Evolutionary conservation across 1,140 invertebrate genomes (phyloP).

Genomic region (Nebria ingens): DNA sequence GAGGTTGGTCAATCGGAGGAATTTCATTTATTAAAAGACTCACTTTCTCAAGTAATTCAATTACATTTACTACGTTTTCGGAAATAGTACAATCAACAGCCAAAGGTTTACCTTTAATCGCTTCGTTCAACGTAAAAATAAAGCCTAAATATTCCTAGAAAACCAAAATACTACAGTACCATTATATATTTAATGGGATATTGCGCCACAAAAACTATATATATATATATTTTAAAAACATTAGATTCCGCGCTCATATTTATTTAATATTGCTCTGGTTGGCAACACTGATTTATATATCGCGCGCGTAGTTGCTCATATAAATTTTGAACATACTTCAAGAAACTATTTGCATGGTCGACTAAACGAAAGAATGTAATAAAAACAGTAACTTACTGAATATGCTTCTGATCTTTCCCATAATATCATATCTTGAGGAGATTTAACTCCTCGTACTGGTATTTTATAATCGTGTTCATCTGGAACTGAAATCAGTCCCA

Average conservation of each 20-base stretch:
- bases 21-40: constrained; percentile 70
- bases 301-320: constrained; percentile 12
- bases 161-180: constrained; percentile 11
- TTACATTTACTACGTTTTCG: constrained; percentile 48
- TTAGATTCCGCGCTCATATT: no score
- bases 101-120: constrained; percentile 67
- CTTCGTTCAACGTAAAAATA: constrained; percentile 73
- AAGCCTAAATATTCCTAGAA: constrained; percentile 77
- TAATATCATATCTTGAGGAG: constrained; percentile 55
- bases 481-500: constrained; percentile 25
- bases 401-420: constrained; percentile 83
- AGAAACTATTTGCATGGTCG: not conserved
- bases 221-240: no score
- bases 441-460: constrained; percentile 60
- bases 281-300: constrained; percentile 6
- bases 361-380: not conserved
- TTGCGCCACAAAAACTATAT: no score
- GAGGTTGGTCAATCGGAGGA: constrained; percentile 86
- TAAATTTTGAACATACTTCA: constrained; percentile 12
- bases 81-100: constrained; percentile 51
- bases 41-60: constrained; percentile 62
- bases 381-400: constrained; percentile 39
- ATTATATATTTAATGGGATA: no score
- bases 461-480: constrained; percentile 50
- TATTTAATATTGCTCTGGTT: no score